Conservation (phyloP, 2,113 vertebrate genomes). For the Solea senegalensis region DNA sequence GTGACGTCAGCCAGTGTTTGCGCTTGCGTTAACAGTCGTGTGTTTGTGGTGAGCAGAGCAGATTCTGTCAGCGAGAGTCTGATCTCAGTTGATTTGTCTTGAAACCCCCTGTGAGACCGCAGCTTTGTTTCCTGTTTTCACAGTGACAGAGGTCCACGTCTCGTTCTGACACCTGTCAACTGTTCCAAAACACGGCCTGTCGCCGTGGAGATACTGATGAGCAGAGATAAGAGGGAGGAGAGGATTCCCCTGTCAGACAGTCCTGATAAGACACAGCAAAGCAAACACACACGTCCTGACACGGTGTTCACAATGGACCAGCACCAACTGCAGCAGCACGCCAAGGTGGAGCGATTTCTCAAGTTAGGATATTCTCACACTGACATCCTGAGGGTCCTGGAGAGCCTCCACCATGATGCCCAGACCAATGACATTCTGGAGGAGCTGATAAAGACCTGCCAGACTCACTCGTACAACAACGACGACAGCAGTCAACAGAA, state of each 20-base stretch:
- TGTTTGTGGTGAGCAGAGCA: slow-evolving; percentile 31
- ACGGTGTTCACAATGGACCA: slow-evolving; percentile 68
- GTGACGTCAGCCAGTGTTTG: slow-evolving; percentile 50
- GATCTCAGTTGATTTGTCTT: slow-evolving; percentile 37
- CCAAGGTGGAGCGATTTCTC: slow-evolving; percentile 88
- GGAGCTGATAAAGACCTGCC: slow-evolving; percentile 89
- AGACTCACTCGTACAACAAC: slow-evolving; percentile 65
- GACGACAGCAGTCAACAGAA: slow-evolving; percentile 35
- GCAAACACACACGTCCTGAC: neutral
- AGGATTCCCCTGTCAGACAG: slow-evolving; percentile 46
- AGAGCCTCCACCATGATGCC: slow-evolving; percentile 83
- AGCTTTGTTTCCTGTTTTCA: slow-evolving; percentile 68
- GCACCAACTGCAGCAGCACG: slow-evolving; percentile 57
- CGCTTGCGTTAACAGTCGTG: slow-evolving; percentile 38
- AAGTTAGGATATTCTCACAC: slow-evolving; percentile 87
- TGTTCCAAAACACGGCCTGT: slow-evolving; percentile 60
- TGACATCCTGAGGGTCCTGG: slow-evolving; percentile 87
- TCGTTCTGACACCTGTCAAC: slow-evolving; percentile 55
- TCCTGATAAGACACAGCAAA: slow-evolving; percentile 10
- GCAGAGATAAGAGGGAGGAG: slow-evolving; percentile 49
- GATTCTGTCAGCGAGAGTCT: slow-evolving; percentile 18
- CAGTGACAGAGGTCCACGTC: slow-evolving; percentile 34
- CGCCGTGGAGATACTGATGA: slow-evolving; percentile 65
- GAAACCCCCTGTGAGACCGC: slow-evolving; percentile 64
- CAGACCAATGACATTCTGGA: slow-evolving; percentile 91